Conservation (phyloP, 2,888 invertebrate genomes). For the Apamea crenata region DNA sequence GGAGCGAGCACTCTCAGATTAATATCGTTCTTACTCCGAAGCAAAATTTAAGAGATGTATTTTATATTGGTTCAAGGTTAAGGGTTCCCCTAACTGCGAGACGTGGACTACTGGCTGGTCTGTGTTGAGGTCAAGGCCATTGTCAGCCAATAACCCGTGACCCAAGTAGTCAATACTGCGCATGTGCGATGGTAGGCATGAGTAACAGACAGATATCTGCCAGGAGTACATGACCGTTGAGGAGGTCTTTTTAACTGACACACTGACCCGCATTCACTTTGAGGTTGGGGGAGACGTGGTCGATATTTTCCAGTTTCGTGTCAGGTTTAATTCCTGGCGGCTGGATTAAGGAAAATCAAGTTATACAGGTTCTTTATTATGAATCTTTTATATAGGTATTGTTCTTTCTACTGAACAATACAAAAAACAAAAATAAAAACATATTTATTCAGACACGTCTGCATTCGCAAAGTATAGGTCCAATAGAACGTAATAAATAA, state of each 20-base stretch:
- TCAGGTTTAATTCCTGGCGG: not conserved
- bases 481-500: too few relatives aligned
- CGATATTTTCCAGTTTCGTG: not conserved
- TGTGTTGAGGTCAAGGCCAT: slow-evolving; percentile 7
- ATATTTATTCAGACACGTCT: too few relatives aligned
- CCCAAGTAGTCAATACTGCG: slow-evolving; percentile 7
- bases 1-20: too few relatives aligned
- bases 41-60: too few relatives aligned
- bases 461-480: too few relatives aligned
- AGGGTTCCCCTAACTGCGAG: too few relatives aligned
- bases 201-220: slow-evolving; percentile 5
- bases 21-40: too few relatives aligned
- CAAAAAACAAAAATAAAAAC: too few relatives aligned
- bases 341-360: not conserved
- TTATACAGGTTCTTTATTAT: not conserved
- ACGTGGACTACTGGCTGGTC: not conserved
- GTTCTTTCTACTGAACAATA: too few relatives aligned
- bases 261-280: not conserved
- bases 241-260: slow-evolving; percentile 8
- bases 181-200: not conserved
- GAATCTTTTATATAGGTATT: not conserved
- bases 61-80: not conserved
- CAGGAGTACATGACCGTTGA: slow-evolving; percentile 7
- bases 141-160: not conserved
- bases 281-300: not conserved